Evolutionary conservation across 2,888 invertebrate species (phyloP), one percentile per base, ranked within the genome.

Genomic region (Lissonota sp.): DNA sequence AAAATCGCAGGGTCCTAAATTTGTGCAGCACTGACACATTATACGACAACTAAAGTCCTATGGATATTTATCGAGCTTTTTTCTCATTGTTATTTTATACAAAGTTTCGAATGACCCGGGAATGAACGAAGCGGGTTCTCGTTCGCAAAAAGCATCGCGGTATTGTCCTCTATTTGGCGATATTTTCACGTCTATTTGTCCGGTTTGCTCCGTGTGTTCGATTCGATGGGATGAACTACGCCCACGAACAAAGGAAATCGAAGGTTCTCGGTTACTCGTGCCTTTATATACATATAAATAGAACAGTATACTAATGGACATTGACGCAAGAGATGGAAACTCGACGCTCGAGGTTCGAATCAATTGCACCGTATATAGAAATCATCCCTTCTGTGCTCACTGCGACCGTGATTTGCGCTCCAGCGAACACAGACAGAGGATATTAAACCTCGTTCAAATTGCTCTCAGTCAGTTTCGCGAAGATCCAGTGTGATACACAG

Each of bases 281-380:
- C 14, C 1, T 26, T 26, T 3, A 26, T 3, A 26, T 26, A 26
- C 3, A 26, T 26, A 26, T 26, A 26, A 2, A 26, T 26, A 26
- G 1, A 26, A 26, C 26, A 26, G 46, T 64, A 64, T 46, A 10
- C 40, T 57, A 26, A 26, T 64, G 64, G 40, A 64, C 64, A 39
- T 58, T 71, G 77, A 77, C 71, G 77, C 51, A 58, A 66, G 63
- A 73, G 64, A 12, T 64, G 58, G 66, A 66, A 71, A 77, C 60
- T 77, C 76, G 49, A 70, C 46, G 64, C 77, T 26, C 46, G 51
- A 51, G 66, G 57, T 78, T 78, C 71, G 53, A 72, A 72, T 78
- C 66, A 51, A 58, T 72, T 66, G 14, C 39, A 37, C 40, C 57
- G 49, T 64, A 37, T 63, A 62, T 44, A 42, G 16, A 63, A 70